phyloP scores from a whole-genome alignment of 2,113 vertebrate genomes.

The Prionailurus viverrinus region DNA sequence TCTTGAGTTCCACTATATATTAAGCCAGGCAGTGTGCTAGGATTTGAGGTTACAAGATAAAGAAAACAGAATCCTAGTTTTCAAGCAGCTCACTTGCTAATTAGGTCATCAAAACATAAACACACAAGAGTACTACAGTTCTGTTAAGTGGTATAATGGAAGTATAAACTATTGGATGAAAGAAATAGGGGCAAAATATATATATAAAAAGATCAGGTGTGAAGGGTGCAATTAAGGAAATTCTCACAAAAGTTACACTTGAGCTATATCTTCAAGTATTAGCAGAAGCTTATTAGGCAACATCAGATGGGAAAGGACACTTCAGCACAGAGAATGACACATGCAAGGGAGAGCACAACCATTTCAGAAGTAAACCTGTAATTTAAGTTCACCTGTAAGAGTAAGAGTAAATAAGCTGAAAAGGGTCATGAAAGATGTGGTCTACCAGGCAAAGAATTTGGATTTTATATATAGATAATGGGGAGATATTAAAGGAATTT shows the following conservation, averaged over 20 bases:
- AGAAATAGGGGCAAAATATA: neutral
- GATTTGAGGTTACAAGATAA: neutral
- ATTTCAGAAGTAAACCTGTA: neutral
- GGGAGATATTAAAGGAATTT: neutral
- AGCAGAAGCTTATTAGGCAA: neutral
- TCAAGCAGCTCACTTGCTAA: neutral
- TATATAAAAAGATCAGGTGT: neutral
- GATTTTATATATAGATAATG: neutral
- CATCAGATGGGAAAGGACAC: neutral
- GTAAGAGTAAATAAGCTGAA: neutral
- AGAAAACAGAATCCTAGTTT: neutral
- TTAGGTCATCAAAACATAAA: neutral
- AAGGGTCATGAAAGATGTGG: neutral
- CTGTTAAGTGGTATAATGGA: neutral
- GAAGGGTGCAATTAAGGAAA: neutral
- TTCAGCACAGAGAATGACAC: neutral
- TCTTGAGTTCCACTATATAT: neutral
- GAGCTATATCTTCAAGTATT: neutral
- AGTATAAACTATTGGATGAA: neutral
- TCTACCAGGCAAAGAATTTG: neutral
- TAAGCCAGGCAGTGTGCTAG: neutral
- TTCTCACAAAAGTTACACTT: neutral
- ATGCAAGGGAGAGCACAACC: neutral
- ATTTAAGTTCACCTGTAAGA: neutral
- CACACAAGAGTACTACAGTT: neutral